Base-by-base conservation (phyloP, 2,113 vertebrate species). In the Hemiprocne comata region DNA sequence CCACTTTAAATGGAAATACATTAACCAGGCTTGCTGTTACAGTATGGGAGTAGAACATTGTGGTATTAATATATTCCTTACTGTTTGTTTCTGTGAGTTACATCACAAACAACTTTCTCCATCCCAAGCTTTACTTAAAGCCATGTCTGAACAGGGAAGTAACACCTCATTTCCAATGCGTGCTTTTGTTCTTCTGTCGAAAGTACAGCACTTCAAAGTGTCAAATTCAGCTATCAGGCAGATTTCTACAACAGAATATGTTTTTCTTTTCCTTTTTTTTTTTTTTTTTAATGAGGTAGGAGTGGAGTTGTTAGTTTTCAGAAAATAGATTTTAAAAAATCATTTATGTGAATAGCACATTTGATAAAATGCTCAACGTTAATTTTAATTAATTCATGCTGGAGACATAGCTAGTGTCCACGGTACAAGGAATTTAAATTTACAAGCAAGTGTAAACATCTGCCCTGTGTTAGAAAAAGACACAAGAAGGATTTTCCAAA, bases 251-350 rank as follows among this genome's bases (percentile, higher is more conserved):
- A 72, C 3, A 54, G 15, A 57, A 3, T 10, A 5, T 18, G 40
- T 44, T 51, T 15, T n/a, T 23, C 3, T 17, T 20, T 13, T 18
- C 3, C 0, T 28, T 25, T 7, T 6, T 13, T 44, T 33, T 44
- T 55, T 44, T 38, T 44, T 55, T 54, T 73, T 17, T 6, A 51
- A 34, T 58, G 73, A 66, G 4, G 12, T 34, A 23, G 8, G 26
- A 86, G 13, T 53, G 36, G 20, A 87, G 9, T 9, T 16, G 3
- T 44, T 55, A 17, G 50, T 84, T 71, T 29, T 66, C 10, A 42
- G 53, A 87, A 83, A 57, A 36, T 10, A 44, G 31, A 13, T 18
- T 11, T 31, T 17, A 8, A 7, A 25, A 48, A 31, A 6, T 0
- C 25, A 36, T 66, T n/a, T 42, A 26, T 31, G 36, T 2, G 8